Percentiles rank a stretch among this genome's conserved stretches.
Evolutionary conservation across 2,113 vertebrate genomes (phyloP).

Genomic region (Pluvianellus socialis): DNA sequence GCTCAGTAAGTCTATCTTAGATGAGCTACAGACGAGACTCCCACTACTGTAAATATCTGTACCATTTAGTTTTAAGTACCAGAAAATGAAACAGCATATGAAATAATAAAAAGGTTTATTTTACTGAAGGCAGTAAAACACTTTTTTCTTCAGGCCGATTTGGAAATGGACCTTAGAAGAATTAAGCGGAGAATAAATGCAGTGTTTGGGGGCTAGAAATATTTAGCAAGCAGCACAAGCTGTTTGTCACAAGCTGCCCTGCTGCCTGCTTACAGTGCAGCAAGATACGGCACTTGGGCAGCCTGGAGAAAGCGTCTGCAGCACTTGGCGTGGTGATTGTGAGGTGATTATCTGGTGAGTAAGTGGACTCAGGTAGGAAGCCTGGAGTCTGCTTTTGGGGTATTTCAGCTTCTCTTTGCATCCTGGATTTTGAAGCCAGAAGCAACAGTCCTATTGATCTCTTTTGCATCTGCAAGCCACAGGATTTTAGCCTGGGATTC

Average conservation of each 20-base stretch:
- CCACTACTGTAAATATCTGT: neutral
- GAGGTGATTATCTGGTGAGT: neutral
- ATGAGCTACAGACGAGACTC: neutral
- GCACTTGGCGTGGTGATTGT: neutral
- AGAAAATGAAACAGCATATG: neutral
- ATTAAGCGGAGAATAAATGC: neutral
- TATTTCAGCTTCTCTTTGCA: neutral
- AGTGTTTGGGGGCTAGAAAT: neutral
- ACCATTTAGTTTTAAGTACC: neutral
- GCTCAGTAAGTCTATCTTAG: neutral
- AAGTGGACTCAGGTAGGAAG: neutral
- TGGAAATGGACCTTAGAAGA: neutral
- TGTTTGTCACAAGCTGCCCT: fast-evolving
- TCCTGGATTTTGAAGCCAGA: neutral
- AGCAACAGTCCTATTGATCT: neutral
- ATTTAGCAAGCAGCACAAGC: neutral
- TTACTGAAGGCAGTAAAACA: neutral
- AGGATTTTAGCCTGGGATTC: neutral
- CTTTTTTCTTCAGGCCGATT: neutral
- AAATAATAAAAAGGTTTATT: slow-evolving; percentile 6
- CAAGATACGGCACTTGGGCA: fast-evolving
- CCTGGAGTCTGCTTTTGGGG: neutral
- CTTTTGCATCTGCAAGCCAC: neutral
- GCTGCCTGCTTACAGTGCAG: neutral
- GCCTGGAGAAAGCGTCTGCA: neutral